These are phyloP conservation scores for Neopipo cinnamomea DNA, from an alignment of 2,113 vertebrate genomes.

Conservation along the genomic window DNA sequence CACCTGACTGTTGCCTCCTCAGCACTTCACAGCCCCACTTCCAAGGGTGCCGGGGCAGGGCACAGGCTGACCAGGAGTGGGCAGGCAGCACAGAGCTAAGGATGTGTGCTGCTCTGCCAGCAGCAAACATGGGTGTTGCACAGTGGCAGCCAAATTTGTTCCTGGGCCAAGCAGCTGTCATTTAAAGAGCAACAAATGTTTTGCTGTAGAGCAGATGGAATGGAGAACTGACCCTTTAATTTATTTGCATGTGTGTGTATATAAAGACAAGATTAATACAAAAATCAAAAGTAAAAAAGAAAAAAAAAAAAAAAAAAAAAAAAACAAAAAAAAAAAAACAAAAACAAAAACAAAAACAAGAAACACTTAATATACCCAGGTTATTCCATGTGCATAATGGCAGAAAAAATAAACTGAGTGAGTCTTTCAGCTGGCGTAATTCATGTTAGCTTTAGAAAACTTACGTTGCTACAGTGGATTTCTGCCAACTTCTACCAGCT, in stretches of 20 bases:
- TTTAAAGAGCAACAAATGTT: slow-evolving; percentile 48
- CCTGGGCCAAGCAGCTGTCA: slow-evolving; percentile 63
- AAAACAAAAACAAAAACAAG: background rate
- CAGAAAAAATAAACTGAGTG: background rate
- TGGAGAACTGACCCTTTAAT: slow-evolving; percentile 16
- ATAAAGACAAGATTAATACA: background rate
- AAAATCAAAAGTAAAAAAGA: background rate
- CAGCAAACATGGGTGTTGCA: background rate
- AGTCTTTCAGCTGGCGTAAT: background rate
- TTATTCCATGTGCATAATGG: background rate
- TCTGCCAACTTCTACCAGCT: slow-evolving; percentile 56
- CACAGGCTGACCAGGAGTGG: accelerated
- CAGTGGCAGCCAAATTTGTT: slow-evolving; percentile 9
- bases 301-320: background rate
- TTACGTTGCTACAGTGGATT: slow-evolving; percentile 6
- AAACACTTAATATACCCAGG: background rate
- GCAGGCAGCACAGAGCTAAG: accelerated
- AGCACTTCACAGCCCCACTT: accelerated
- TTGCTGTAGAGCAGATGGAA: slow-evolving; percentile 26
- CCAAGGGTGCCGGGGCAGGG: background rate
- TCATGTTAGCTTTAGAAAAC: slow-evolving; percentile 32
- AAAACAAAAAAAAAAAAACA: background rate
- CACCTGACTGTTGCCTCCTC: background rate
- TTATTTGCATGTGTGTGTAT: background rate
- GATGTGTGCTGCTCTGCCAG: background rate